Evolutionary conservation across 2,113 vertebrate genomes (phyloP), one percentile per base, ranked within the genome.

Genomic region (Quiscalus mexicanus): DNA sequence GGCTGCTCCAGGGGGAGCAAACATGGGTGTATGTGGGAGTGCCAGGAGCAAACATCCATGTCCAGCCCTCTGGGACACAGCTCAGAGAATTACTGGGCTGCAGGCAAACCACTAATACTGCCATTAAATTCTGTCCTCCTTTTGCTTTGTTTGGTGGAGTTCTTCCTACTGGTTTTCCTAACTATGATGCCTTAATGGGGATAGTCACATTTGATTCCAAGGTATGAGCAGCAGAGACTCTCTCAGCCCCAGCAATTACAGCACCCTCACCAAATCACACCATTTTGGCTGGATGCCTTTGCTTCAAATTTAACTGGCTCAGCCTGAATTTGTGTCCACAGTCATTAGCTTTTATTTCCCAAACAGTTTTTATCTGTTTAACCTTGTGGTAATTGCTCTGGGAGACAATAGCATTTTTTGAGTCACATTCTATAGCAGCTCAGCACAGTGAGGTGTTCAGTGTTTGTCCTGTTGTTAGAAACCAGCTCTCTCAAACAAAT

Each of bases 321-420:
- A n/a, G 63, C 25, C 76, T 88, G 17, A 92, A 49, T 94, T 88
- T 86, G 37, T 96, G 80, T 88, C 87, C 44, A 17, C 24, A 81
- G 79, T 27, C 52, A 15, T 91, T 84, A 92, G 82, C 68, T 87
- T 90, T 81, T 70, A 86, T 76, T 94, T 96, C 86, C 69, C 85
- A 81, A 95, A 82, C 37, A 60, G n/a, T 75, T 89, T 87, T 85
- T 75, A 82, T 88, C 70, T 92, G 79, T 92, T 96, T 96, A 97
- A 94, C 82, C 79, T 92, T 45, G 65, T 78, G 73, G 73, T 84
- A 78, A 87, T 94, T 89, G 69, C 76, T 84, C 58, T 87, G 90
- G 64, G 82, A 94, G 71, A 90, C 80, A 92, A 75, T 35, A n/a
- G 60, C 13, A 3, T 39, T 79, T 94, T 79, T 42, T 60, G 76